Evolutionary conservation across 2,797 vertebrate species (phyloP).

Genomic region (Uromys caudimaculatus): DNA sequence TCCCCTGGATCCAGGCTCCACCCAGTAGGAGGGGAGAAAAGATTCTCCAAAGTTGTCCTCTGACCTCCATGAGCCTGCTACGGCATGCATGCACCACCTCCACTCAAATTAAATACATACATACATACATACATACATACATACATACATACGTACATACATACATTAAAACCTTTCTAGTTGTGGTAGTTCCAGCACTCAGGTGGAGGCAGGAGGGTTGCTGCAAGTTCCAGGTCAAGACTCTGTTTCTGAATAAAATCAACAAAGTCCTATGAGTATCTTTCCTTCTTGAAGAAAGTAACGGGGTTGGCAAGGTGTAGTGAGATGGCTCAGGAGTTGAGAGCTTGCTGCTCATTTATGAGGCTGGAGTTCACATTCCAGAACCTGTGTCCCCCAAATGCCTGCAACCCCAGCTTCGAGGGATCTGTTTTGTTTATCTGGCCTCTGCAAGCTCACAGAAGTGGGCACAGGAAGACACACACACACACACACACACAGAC

Average conservation of each 20-base stretch:
- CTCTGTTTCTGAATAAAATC: neutral
- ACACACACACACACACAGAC: neutral
- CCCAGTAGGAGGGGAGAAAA: neutral
- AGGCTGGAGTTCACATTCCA: neutral
- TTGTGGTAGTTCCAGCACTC: neutral
- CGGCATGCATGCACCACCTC: neutral
- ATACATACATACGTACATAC: too few relatives aligned
- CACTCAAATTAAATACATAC: too few relatives aligned
- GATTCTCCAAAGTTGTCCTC: neutral
- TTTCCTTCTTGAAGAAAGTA: neutral
- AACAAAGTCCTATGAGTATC: neutral
- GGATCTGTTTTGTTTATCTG: too few relatives aligned
- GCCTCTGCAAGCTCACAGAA: neutral
- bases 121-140: too few relatives aligned
- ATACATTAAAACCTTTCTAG: too few relatives aligned
- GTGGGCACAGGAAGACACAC: neutral
- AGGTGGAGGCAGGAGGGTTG: neutral
- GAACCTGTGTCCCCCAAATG: too few relatives aligned
- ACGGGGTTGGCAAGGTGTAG: neutral
- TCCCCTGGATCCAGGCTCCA: neutral
- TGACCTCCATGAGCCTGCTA: neutral
- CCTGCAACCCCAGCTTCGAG: neutral
- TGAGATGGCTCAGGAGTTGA: neutral
- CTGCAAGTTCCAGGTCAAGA: neutral
- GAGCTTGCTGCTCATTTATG: neutral